Base-by-base conservation (phyloP, 2,797 vertebrate species). In the Xerus rutilus region DNA sequence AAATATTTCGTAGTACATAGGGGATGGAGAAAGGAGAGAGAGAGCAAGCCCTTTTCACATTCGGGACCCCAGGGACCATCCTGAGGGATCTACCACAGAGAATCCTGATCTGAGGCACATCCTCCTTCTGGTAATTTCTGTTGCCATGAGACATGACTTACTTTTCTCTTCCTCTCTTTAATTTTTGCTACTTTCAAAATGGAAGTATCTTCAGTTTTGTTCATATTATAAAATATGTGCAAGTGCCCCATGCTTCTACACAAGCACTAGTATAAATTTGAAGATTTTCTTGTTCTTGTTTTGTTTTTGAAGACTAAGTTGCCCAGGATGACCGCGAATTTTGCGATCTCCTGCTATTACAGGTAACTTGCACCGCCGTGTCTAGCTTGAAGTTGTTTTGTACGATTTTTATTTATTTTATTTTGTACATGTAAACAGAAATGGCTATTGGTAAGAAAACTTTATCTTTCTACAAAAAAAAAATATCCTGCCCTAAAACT, bases 121-220 rank as follows among this genome's bases (percentile, higher is more conserved):
- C 35, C 54, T 45, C 17, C 5, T n/a, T 17, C 45, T 2, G 13
- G 9, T 25, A 72, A 39, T 6, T 30, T 59, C 49, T 57, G 1
- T 5, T 54, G 70, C 23, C 47, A 64, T 8, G 35, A 86, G 54
- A 62, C 76, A 65, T 12, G 43, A 81, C 20, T 35, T 18, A 32
- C 30, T 79, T 91, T 93, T 72, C n/a, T 85, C 90, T 83, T 86
- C 28, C 17, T 84, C 88, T 8, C 20, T 86, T 92, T 45, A n/a
- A 10, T 35, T 84, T 76, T 89, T 52, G 8, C 72, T 47, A 59
- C 81, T 81, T 93, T 70, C 52, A 43, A 85, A 77, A 85, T 65
- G 25, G 25, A 67, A 91, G 3, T 78, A 39, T 67, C 73, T 59
- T 76, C 39, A 59, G 12, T 13, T 25, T 67, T 78, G 69, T 59